Evolutionary conservation across 2,888 invertebrate genomes (phyloP), one percentile per base, ranked within the genome.

Genomic region (Drosophila cyrtoloma): DNA sequence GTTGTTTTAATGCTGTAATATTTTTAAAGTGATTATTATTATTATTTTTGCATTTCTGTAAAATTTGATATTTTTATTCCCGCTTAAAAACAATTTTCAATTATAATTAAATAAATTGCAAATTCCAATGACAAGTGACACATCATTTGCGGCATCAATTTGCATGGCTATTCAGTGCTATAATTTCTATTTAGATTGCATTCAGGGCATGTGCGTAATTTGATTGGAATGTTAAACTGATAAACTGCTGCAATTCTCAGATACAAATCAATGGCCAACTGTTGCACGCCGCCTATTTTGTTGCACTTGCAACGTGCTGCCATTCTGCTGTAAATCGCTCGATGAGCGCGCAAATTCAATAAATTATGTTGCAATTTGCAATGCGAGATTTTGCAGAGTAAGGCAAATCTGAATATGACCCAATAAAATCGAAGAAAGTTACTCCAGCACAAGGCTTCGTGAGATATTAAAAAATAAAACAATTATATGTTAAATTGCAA

Each of bases 311-410:
- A 42, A 42, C 26, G n/a, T 39, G 16, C 35, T 35, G 28, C 37
- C 7, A n/a, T 39, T 57, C 14, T 56, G n/a, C 35, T 55, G 55
- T 14, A 52, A 52, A 53, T 50, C 62, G 56, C 57, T 77, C 73
- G 63, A 63, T 75, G 70, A 72, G 68, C 69, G 64, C 77, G 63
- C 64, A 81, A 86, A 89, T 86, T 81, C 78, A 89, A 89, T 89
- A 84, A 84, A 89, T 75, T 84, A 81, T 71, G 55, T 73, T 69
- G 57, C 84, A 68, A 84, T 89, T 75, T 80, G 39, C 74, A 47
- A 52, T n/a, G 7, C 28, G 44, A 39, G 62, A 58, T 77, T 63
- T 68, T 62, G 60, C 58, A 63, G 59, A 59, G 19, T 42, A 63
- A 32, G 33, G 26, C 37, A 26, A 14, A 35, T 19, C 33, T 37